Percentiles rank a stretch among this genome's conserved stretches.
Conservation (phyloP, 2,113 vertebrate genomes). For the Melanostigma gelatinosum region DNA sequence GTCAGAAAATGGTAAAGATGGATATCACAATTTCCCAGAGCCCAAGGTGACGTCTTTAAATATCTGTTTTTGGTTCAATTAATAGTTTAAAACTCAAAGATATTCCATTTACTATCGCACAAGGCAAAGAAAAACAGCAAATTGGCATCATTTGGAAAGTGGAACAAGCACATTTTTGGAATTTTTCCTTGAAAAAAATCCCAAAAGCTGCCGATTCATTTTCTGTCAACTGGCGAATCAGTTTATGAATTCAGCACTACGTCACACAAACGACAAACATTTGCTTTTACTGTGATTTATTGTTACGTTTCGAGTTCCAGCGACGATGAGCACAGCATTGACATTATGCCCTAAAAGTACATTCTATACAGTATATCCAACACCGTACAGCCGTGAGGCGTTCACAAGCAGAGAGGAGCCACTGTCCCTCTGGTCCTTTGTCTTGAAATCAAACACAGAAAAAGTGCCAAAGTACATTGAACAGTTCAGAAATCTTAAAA, state of each 20-base stretch:
- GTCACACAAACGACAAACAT: constrained; percentile 16
- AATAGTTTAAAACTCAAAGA: background rate
- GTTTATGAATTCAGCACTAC: constrained; percentile 2
- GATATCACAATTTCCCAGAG: background rate
- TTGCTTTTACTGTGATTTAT: constrained; percentile 60
- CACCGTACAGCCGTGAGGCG: constrained; percentile 68
- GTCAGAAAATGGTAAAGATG: background rate
- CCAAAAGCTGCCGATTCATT: background rate
- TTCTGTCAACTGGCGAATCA: background rate
- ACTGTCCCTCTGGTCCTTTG: constrained; percentile 75
- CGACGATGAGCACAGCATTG: constrained; percentile 62
- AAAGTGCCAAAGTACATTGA: constrained; percentile 60
- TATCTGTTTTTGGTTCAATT: background rate
- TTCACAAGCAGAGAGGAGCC: constrained; percentile 76
- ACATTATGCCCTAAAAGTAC: constrained; percentile 57
- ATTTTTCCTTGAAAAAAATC: background rate
- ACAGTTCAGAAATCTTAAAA: constrained; percentile 53
- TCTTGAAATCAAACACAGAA: constrained; percentile 66
- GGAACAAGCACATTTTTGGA: background rate
- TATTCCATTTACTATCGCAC: background rate
- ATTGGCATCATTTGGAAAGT: background rate
- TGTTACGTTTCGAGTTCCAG: constrained; percentile 61
- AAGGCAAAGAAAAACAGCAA: background rate
- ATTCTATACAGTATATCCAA: constrained; percentile 73
- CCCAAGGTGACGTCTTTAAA: background rate